Evolutionary conservation across 2,113 vertebrate species (phyloP).

Genomic region (Clarias batrachus): DNA sequence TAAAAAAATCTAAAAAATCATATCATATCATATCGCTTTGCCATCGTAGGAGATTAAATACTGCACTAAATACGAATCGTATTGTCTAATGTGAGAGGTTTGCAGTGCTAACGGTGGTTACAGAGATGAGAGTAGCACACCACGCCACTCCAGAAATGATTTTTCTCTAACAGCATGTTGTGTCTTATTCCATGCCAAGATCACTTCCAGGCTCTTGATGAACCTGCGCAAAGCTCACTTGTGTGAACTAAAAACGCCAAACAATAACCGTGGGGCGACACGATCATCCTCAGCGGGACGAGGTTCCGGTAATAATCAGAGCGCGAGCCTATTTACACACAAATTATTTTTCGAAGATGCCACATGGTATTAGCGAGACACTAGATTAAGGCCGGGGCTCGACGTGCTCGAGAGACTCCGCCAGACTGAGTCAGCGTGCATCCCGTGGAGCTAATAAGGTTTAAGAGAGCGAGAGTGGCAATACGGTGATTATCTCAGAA

Average conservation of each 20-base stretch:
- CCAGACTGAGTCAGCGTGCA: slow-evolving; percentile 13
- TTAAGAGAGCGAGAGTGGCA: slow-evolving; percentile 26
- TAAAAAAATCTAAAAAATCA: too few relatives aligned
- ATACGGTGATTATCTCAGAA: slow-evolving; percentile 42
- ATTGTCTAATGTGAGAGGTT: background rate
- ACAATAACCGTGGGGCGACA: background rate
- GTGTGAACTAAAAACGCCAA: background rate
- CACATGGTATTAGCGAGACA: background rate
- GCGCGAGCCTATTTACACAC: slow-evolving; percentile 29
- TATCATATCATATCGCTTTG: background rate
- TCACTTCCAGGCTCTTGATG: background rate
- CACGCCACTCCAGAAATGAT: background rate
- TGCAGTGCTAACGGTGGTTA: background rate
- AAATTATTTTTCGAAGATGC: slow-evolving; percentile 28
- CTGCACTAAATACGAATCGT: too few relatives aligned
- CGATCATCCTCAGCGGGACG: background rate
- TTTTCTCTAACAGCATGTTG: background rate
- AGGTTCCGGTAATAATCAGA: slow-evolving; percentile 29
- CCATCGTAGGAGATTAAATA: too few relatives aligned
- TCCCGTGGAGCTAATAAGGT: slow-evolving; percentile 25
- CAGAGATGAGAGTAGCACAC: background rate
- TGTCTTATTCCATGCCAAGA: background rate
- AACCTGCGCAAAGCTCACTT: background rate
- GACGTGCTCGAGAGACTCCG: background rate
- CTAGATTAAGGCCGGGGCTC: slow-evolving; percentile 19